Evolutionary conservation across 2,797 vertebrate species (phyloP), one percentile per base, ranked within the genome.

Genomic region (Xiphorhynchus erythropygius): DNA sequence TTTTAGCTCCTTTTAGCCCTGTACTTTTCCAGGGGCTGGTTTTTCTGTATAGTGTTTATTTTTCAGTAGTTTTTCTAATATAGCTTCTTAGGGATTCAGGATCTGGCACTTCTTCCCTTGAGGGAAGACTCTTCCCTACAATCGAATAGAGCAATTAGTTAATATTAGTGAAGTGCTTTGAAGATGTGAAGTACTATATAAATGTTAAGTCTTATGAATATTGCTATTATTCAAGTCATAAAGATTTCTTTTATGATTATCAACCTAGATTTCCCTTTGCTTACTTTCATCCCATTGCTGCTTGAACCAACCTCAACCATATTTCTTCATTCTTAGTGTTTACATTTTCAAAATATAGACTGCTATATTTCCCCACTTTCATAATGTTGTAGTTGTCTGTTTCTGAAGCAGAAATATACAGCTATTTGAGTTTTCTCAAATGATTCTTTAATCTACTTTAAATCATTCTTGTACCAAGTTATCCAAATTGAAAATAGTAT

Each of bases 111-210:
- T 89, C 41, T 84, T 96, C 74, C 81, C 93, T 82, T 74, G 63
- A 87, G 94, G 92, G 71, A 83, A 77, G 68, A 67, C 44, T 87
- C 32, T 95, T 92, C 59, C 11, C 68, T 92, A 85, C 78, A 95
- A 92, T 73, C 7, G 23, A 94, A 76, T 60, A 39, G 78, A 93
- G 90, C 86, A 95, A 96, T 97, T 97, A 97, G 92, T 97, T 95
- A 94, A 85, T 93, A 94, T 96, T 96, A 95, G 92, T 70, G 86
- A 94, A 94, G 46, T 8, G 0, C 84, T 96, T 96, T 93, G 92
- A 96, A 95, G 88, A 82, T 94, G 53, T 89, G 79, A 94, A 96
- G 86, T 94, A 74, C 89, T 93, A 75, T 90, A 95, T 92, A 90
- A 96, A 96, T 95, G 81, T 89, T 94, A 95, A 93, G 78, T 90